Evolutionary conservation across 1,140 invertebrate genomes (phyloP), one percentile per base, ranked within the genome.

Genomic region (Lucilia sericata): DNA sequence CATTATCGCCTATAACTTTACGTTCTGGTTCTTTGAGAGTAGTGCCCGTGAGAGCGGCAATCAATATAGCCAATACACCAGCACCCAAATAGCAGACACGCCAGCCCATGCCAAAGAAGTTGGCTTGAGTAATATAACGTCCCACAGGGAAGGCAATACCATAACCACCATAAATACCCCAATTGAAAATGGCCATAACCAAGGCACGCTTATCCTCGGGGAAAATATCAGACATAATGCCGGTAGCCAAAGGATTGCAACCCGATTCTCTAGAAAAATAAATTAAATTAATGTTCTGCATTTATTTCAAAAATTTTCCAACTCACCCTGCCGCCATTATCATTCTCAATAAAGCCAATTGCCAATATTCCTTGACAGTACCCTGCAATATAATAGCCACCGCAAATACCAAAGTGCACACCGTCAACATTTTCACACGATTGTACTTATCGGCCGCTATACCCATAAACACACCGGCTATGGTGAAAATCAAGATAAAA

Each of bases 81-180:
- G 96, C 94, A 4, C 96, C 94, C 87, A 96, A 95, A 91, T 98
- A 99, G 30, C 96, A 95, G 25, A 96, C 94, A 87, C 97, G 93
- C 97, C 97, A 99, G 36, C 96, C 96, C 91, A 96, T 88, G 85
- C 94, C 93, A 93, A 95, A 96, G 70, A 95, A 94, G 88, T 98
- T 95, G 17, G 95, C 87, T 70, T 93, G 92, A 1, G 97, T 96
- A 65, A 98, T 93, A 87, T 98, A 98, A 86, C 97, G 94, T 0
- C 97, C 97, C 21, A 98, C 94, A 0, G 97, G 97, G 89, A 98
- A 98, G 12, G 97, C 96, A 75, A 98, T 95, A 65, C 97, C 97
- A 86, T 98, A 98, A 13, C 97, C 97, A 25, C 97, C 96, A 88
- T 99, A 99, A 85, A 99, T 98, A 49, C 97, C 97, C 97, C 97